Evolutionary conservation across 2,113 vertebrate genomes (phyloP).

Genomic region (Petrocephalus microphthalmus): DNA sequence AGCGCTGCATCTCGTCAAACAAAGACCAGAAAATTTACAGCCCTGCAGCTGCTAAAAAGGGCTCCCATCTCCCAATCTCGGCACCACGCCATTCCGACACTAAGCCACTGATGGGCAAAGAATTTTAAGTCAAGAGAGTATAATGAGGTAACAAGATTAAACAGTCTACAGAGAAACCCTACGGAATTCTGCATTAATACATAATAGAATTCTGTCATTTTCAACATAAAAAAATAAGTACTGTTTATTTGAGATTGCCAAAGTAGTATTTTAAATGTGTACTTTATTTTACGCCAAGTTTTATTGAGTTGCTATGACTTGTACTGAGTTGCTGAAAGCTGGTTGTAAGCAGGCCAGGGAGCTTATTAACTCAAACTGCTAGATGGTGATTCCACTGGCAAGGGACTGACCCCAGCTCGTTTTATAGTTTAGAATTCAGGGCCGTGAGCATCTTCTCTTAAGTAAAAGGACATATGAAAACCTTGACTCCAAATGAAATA

Average conservation of each 20-base stretch:
- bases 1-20: slow-evolving; percentile 11
- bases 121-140: slow-evolving; percentile 42
- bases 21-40: slow-evolving; percentile 41
- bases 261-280: neutral
- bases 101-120: neutral
- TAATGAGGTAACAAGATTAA: slow-evolving; percentile 51
- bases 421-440: slow-evolving; percentile 36
- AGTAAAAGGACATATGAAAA: slow-evolving; percentile 47
- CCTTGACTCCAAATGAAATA: neutral
- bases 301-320: neutral
- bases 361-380: slow-evolving; percentile 49
- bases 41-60: slow-evolving; percentile 43
- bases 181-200: neutral
- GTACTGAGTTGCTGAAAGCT: slow-evolving; percentile 26
- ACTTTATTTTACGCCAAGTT: slow-evolving; percentile 19
- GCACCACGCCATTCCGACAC: neutral
- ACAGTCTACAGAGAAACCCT: slow-evolving; percentile 10
- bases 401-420: slow-evolving; percentile 29
- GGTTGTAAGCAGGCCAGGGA: slow-evolving; percentile 44
- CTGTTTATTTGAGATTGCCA: neutral
- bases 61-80: neutral
- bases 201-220: neutral
- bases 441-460: slow-evolving; percentile 49
- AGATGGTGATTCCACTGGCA: slow-evolving; percentile 38
- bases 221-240: neutral